Conservation (phyloP, 2,888 invertebrate genomes). For the Dione juno region DNA sequence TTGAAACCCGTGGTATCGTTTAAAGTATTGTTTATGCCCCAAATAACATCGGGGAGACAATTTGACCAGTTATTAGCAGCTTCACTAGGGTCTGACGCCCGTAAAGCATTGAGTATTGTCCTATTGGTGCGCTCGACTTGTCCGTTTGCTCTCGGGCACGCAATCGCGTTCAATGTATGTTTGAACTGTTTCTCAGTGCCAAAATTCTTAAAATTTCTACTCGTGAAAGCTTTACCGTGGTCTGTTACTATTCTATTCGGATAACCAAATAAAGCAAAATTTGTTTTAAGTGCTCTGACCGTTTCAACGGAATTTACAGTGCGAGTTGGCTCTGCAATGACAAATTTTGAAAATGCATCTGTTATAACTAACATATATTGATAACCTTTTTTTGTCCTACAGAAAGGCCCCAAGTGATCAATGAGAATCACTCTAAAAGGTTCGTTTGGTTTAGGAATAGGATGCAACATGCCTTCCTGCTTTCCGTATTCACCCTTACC, state of each 20-base stretch:
- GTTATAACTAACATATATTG: slow-evolving; percentile 48
- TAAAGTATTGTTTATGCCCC: slow-evolving; percentile 50
- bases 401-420: slow-evolving; percentile 49
- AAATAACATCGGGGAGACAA: slow-evolving; percentile 43
- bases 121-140: slow-evolving; percentile 51
- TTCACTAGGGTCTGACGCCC: slow-evolving; percentile 45
- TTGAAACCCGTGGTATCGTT: slow-evolving; percentile 42
- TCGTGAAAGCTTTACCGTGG: slow-evolving; percentile 45
- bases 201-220: slow-evolving; percentile 47
- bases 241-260: slow-evolving; percentile 41
- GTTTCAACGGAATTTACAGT: slow-evolving; percentile 46
- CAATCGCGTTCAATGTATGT: slow-evolving; percentile 46
- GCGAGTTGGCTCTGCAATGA: slow-evolving; percentile 45
- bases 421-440: slow-evolving; percentile 47
- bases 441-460: slow-evolving; percentile 47
- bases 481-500: no score
- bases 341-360: slow-evolving; percentile 41
- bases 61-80: slow-evolving; percentile 48
- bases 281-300: slow-evolving; percentile 33
- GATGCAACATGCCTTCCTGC: slow-evolving; percentile 45
- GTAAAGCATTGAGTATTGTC: no score
- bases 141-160: slow-evolving; percentile 48
- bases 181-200: slow-evolving; percentile 44
- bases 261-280: slow-evolving; percentile 41
- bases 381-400: slow-evolving; percentile 43